Conservation (phyloP, 1,140 invertebrate genomes). For the Euwallacea fornicatus region DNA sequence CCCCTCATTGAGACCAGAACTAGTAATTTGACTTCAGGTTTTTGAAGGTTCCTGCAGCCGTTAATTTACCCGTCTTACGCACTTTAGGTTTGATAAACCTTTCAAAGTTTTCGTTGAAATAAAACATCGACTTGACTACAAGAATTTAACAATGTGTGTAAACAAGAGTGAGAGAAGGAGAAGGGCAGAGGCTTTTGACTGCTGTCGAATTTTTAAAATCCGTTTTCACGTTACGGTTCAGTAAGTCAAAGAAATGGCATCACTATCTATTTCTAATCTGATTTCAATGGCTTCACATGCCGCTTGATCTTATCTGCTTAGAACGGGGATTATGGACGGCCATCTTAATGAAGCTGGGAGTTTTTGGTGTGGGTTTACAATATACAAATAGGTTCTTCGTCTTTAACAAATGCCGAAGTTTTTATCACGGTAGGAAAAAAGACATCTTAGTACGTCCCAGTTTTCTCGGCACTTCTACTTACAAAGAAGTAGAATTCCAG, state of each 20-base stretch:
- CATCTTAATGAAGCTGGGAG: constrained; percentile 20
- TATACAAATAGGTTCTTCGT: background rate
- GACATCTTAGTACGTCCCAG: background rate
- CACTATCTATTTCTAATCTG: constrained; percentile 36
- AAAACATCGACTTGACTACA: no score
- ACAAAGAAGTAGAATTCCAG: constrained; percentile 15
- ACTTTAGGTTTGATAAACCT: no score
- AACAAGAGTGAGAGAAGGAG: no score
- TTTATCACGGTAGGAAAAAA: background rate
- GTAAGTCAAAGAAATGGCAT: constrained; percentile 35
- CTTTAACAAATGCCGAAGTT: background rate
- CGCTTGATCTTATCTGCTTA: constrained; percentile 24
- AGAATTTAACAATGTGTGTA: no score
- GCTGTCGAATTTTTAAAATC: constrained; percentile 17
- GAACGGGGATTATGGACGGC: constrained; percentile 23
- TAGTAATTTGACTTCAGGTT: no score
- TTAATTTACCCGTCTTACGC: no score
- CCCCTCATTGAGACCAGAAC: no score
- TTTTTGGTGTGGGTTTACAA: constrained; percentile 15
- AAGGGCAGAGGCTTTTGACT: background rate
- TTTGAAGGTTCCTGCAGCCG: no score
- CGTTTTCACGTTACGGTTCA: constrained; percentile 32
- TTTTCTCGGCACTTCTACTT: constrained; percentile 15
- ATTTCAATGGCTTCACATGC: constrained; percentile 34
- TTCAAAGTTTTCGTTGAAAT: no score